Evolutionary conservation across 2,797 vertebrate species (phyloP).

Genomic region (Neoniphon sammara): DNA sequence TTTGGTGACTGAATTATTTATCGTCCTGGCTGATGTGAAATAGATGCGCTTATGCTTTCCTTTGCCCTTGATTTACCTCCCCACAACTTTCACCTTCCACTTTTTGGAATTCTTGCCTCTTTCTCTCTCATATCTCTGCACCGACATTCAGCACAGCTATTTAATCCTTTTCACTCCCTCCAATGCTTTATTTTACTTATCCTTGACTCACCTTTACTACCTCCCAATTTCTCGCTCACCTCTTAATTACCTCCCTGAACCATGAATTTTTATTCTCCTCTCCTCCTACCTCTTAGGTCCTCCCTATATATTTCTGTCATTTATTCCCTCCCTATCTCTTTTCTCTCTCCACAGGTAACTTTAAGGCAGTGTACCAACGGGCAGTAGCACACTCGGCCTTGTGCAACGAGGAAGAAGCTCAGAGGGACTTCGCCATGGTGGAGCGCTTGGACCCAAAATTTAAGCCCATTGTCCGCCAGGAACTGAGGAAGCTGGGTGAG

Average conservation of each 20-base stretch:
- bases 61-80: constrained; percentile 54
- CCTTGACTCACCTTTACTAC: constrained; percentile 6
- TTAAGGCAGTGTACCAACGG: constrained; percentile 83
- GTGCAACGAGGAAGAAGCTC: constrained; percentile 77
- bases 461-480: constrained; percentile 73
- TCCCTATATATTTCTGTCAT: not conserved
- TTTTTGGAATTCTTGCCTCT: constrained; percentile 12
- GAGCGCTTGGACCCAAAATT: constrained; percentile 79
- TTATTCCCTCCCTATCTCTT: not conserved
- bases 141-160: constrained; percentile 12
- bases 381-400: constrained; percentile 79
- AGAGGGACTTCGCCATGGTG: constrained; percentile 73
- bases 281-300: not conserved
- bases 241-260: not conserved
- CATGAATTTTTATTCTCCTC: not conserved
- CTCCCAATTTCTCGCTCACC: constrained; percentile 17
- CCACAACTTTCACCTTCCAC: constrained; percentile 24
- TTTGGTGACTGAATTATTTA: constrained; percentile 77
- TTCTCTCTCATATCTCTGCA: constrained; percentile 10
- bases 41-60: constrained; percentile 48
- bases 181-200: constrained; percentile 13
- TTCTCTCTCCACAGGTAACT: constrained; percentile 72
- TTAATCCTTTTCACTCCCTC: constrained; percentile 8
- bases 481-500: constrained; percentile 78
- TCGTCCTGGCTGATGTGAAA: constrained; percentile 62